Base-by-base conservation (phyloP, 2,888 invertebrate species). In the Imbricaverruca yamaguchii region DNA sequence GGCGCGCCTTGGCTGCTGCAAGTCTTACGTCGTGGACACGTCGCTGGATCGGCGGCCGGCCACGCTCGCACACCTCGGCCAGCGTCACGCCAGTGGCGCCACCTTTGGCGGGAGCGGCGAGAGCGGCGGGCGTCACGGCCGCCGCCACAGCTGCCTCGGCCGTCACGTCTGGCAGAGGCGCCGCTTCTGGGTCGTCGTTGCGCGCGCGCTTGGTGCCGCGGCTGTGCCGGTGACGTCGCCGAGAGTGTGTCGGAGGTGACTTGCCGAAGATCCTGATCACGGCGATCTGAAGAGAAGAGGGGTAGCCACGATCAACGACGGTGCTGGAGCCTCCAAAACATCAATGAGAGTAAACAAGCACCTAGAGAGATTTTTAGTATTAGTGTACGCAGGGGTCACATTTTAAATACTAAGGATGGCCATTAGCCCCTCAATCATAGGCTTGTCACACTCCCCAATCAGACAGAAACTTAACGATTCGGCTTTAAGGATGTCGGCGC, bases 241-340 rank as follows among this genome's bases (percentile, higher is more conserved):
- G 79, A 0, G 11, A 25, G n/a, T 18, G 12, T 53, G 12, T 15
- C 53, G 74, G 79, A 13, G 79, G 56, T 2, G 79, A 57, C 25
- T 79, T 79, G 79, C 79, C 79, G 79, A 79, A 79, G 11, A 79
- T 79, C 0, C 79, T 57, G 79, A 79, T 79, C 57, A 79, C 79
- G 23, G 79, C 79, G 23, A 79, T 59, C 79, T 80, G 67, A 10
- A n/a, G 23, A 63, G 6, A 67, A 56, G 12, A 77, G 55, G 25
- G 13, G 61, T n/a, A 23, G 39, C 21, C 39, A 39, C 39, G 39
- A 39, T 39, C 39, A 39, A 39, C 39, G 39, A 39, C 39, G 39
- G 39, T 39, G 39, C 39, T 39, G 39, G 2, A 39, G 39, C 39
- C 4, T 39, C 39, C 39, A 1, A 39, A 39, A 3, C 39, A 39